phyloP scores from a whole-genome alignment of 2,113 vertebrate genomes.

The rabbit (Oryctolagus cuniculus) region mOryCun1.1 NC_091433.1:180630001-180630500 shows the following conservation, averaged over 20 bases:
- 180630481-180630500: neutral
- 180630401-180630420: neutral
- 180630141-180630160: constrained; percentile 65
- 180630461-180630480: neutral
- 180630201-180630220: constrained; percentile 75
- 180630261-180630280: constrained; percentile 61
- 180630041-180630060: constrained; percentile 1
- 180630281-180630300: constrained; percentile 68
- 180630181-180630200: constrained; percentile 71
- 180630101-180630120: neutral
- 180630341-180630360: neutral
- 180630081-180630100: neutral
- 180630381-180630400: neutral
- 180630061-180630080: neutral
- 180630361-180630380: constrained; percentile 21
- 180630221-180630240: constrained; percentile 74
- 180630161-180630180: constrained; percentile 56
- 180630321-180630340: neutral
- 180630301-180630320: constrained; percentile 27
- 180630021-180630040: neutral
- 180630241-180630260: constrained; percentile 75
- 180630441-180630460: neutral
- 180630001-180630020: no score
- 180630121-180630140: constrained; percentile 2
- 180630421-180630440: neutral